phyloP scores from a whole-genome alignment of 2,888 invertebrate genomes.

The Melitaea athalia region DNA sequence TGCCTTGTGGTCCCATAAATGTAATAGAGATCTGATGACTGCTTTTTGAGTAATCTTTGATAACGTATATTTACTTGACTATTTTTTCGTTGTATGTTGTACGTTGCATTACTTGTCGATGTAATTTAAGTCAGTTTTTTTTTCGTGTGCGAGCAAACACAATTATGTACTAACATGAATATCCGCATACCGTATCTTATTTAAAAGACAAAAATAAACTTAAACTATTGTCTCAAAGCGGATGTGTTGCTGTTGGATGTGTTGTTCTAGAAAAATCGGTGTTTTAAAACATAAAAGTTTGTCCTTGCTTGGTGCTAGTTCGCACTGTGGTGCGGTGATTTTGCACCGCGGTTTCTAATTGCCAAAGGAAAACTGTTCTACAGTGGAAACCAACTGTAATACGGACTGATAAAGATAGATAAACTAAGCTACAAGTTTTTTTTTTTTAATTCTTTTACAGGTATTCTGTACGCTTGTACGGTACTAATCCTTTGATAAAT shows the following conservation, averaged over 20 bases:
- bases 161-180: background rate
- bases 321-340: background rate
- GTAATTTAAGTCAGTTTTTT: background rate
- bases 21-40: too few relatives aligned
- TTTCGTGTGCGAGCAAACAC: background rate
- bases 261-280: background rate
- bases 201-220: slow-evolving; percentile 2
- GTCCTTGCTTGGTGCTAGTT: background rate
- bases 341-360: background rate
- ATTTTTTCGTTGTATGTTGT: too few relatives aligned
- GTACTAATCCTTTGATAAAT: too few relatives aligned
- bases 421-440: too few relatives aligned
- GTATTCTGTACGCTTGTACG: too few relatives aligned
- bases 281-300: background rate
- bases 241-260: background rate
- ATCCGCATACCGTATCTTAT: background rate
- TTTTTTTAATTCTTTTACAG: too few relatives aligned
- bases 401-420: too few relatives aligned
- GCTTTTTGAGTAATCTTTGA: too few relatives aligned
- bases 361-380: too few relatives aligned
- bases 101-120: background rate
- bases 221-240: background rate
- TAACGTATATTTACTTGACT: too few relatives aligned
- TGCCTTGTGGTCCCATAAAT: too few relatives aligned
- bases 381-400: too few relatives aligned